Evolutionary conservation across 1,140 invertebrate genomes (phyloP), one percentile per base, ranked within the genome.

Genomic region (Nasonia longicornis): DNA sequence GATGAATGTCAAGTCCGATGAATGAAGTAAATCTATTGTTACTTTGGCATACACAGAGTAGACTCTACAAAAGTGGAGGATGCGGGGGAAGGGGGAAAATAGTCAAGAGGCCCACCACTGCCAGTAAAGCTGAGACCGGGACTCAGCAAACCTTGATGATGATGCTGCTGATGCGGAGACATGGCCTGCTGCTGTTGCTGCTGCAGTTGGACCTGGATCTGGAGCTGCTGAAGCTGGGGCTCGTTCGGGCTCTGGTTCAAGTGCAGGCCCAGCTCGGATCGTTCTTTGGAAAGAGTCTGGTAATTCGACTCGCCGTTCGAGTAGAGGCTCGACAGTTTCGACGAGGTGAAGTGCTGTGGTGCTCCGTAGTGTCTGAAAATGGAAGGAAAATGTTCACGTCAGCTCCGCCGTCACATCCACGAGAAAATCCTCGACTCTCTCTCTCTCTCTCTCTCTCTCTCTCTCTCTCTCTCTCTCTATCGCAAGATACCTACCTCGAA

Each of bases 101-200:
- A 79, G 52, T 26, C 35, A 83, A 82, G 26, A 80, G 77, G 85
- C 87, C 84, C 82, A 91, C 90, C 89, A 78, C 93, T 94, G 85
- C 93, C 93, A 84, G 93, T 90, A 87, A 95, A 95, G 74, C 93
- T 94, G 64, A 95, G 92, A 77, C 93, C 93, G 0, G 94, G 94
- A 78, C 94, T 95, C 8, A 95, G 87, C 74, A 94, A 88, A 31
- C 91, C 89, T 58, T 91, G 91, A 86, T 93, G 93, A 86, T 93
- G 93, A 83, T 93, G 93, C 69, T 93, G 91, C 78, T 92, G 91
- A 83, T 87, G 86, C 3, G 85, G 86, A 0, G 86, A 85, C n/a
- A 87, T 84, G 0, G 85, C 82, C 31, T 94, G 93, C 85, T 94
- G 93, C 10, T 94, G 88, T 87, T 93, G 93, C 52, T 93, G 90